Base-by-base conservation (phyloP, 2,113 vertebrate species). In the Chaetura pelagica region DNA sequence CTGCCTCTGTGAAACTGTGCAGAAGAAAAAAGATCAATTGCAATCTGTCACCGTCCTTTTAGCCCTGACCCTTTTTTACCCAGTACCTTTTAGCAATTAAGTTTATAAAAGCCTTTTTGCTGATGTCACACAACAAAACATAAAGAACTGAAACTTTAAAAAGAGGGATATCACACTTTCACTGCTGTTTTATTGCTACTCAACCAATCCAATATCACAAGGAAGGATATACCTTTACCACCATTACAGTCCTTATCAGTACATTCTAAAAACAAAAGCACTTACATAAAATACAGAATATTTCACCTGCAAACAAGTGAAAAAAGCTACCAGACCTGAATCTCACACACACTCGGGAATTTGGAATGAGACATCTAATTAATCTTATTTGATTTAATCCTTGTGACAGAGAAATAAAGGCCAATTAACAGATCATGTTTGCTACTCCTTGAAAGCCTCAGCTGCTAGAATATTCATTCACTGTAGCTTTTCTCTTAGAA, bases 331-430 rank as follows among this genome's bases (percentile, higher is more conserved):
- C 35, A 88, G 54, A 57, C 29, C 52, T 48, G 15, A 66, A 74
- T 82, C 62, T 72, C 64, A 21, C 66, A 26, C 16, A n/a, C 2
- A 29, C 35, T 32, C 26, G 55, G 46, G 15, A 58, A 79, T 59
- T 66, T 38, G 17, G 57, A 76, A 92, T 57, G 7, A 82, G 24
- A 16, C 68, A 72, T 20, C 26, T 71, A 80, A 76, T 90, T 93
- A 81, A 86, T 91, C 67, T 93, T 86, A 20, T 22, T 77, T 91
- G 16, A 88, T 90, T 75, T 69, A 85, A 97, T 74, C 61, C 38
- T 71, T 38, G 21, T 51, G 51, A 88, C 52, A 66, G 44, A 89
- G 38, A 84, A 77, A 84, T 58, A 89, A 62, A 38, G 35, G 30
- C 12, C 42, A 87, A 91, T 78, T 86, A 91, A 76, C 8, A 2